Evolutionary conservation across 2,888 invertebrate species (phyloP).

Genomic region (Lissocephala sabroskyi): DNA sequence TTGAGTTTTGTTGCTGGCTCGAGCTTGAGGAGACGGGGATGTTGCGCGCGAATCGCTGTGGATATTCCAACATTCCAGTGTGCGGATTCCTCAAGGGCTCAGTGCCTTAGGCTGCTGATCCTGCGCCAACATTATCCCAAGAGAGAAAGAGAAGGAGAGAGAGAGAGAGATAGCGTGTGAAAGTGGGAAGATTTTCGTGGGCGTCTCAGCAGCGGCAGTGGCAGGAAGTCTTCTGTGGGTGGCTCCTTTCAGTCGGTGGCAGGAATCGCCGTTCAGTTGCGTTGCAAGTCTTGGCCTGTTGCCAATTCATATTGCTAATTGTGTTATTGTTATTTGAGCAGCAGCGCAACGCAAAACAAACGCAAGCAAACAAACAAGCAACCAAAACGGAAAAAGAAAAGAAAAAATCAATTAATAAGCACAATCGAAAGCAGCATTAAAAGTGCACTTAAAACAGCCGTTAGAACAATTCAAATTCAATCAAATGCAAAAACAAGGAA

Average conservation of each 20-base stretch:
- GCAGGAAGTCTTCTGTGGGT: not conserved
- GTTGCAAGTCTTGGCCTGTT: not conserved
- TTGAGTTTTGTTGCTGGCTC: constrained; percentile 34
- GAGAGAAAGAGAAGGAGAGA: not conserved
- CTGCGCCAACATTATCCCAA: not conserved
- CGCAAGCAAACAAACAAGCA: not conserved
- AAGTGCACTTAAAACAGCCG: too few species aligned
- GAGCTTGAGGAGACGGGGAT: constrained; percentile 77
- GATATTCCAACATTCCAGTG: constrained; percentile 73
- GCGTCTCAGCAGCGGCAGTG: not conserved
- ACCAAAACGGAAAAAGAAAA: not conserved
- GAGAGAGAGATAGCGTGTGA: not conserved
- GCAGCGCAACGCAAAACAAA: not conserved
- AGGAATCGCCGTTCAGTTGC: too few species aligned
- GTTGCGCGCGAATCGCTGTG: constrained; percentile 80
- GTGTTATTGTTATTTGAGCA: not conserved
- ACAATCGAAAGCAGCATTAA: constrained; percentile 38
- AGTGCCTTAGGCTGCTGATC: constrained; percentile 26
- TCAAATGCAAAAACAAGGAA: too few species aligned
- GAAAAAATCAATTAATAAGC: constrained; percentile 20
- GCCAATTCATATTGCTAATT: constrained; percentile 3
- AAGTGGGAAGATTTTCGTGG: not conserved
- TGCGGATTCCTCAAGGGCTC: constrained; percentile 39
- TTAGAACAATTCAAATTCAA: too few species aligned
- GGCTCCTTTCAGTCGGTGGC: not conserved